A percentile compares a stretch with the other conserved stretches of the same genome.
Conservation (phyloP, 2,888 invertebrate genomes). For the Catonia carolina region DNA sequence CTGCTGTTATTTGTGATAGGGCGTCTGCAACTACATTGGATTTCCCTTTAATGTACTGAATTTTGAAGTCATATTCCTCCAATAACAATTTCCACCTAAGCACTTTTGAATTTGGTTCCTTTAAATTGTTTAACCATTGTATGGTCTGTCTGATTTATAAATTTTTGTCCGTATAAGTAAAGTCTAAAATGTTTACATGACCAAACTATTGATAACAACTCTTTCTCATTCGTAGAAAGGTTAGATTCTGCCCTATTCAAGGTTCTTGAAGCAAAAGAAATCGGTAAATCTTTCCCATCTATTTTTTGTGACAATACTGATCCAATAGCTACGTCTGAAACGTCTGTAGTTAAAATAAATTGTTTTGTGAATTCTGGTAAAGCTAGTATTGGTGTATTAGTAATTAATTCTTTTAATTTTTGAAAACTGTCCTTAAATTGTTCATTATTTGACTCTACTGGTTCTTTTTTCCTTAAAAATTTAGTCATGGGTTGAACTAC, state of each 20-base stretch:
- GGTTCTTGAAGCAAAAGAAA: background rate
- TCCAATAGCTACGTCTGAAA: background rate
- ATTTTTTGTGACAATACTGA: background rate
- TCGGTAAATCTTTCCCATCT: too few species aligned
- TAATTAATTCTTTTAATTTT: background rate
- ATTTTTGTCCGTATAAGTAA: too few species aligned
- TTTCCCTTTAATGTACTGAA: too few species aligned
- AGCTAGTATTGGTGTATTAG: background rate
- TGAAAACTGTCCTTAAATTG: background rate
- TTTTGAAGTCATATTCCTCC: too few species aligned
- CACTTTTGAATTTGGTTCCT: too few species aligned
- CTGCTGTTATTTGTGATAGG: background rate
- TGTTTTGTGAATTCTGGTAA: background rate
- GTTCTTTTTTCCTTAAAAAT: background rate
- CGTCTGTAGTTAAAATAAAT: background rate
- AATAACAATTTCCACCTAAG: too few species aligned
- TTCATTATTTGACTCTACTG: background rate
- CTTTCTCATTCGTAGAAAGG: background rate
- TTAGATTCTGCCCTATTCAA: background rate
- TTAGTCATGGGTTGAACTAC: constrained; percentile 12
- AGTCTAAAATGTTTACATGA: too few species aligned
- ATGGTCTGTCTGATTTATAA: too few species aligned
- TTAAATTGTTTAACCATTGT: too few species aligned
- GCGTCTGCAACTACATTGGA: too few species aligned
- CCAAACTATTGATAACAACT: too few species aligned